Evolutionary conservation across 2,797 vertebrate genomes (phyloP), one percentile per base, ranked within the genome.

Genomic region (Sebastes miniatus): DNA sequence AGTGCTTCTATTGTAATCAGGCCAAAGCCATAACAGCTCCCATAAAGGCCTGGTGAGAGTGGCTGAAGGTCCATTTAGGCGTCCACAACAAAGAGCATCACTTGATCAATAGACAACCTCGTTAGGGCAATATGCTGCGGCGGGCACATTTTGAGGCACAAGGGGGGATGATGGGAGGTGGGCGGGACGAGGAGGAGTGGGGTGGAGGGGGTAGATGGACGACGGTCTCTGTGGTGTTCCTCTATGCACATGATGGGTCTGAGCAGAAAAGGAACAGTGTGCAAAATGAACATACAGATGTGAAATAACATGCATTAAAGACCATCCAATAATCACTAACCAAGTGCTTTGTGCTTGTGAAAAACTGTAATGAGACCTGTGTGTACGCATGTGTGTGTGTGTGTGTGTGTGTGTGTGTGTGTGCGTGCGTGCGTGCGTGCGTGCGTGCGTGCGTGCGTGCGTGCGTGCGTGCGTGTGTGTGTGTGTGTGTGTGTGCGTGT

Each of bases 1-100:
- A 95, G 91, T 94, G 94, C 91, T 89, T 81, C 90, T 84, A 90
- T 92, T 93, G 91, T 93, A 89, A 94, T 93, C 90, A 91, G 90
- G 80, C 87, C 74, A 63, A 82, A 86, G 88, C 88, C 85, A 83
- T 91, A 93, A 91, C 87, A 81, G 85, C 86, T 79, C 76, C 79
- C 82, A 87, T 91, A 88, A 92, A 91, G 87, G 77, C 69, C 87
- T 72, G 78, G 71, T 39, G 85, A 90, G 87, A 91, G 91, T 82
- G 85, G 88, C 89, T 83, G 73, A 81, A 87, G 86, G 87, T 92
- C 91, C 91, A 92, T 92, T 93, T 94, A 91, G 83, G 80, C 73
- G 76, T 90, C 88, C 89, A 79, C 76, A 76, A 91, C 81, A 93
- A 92, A 93, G 83, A 88, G 87, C 90, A 90, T 90, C 92, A 83